Evolutionary conservation across 2,888 invertebrate species (phyloP).

Genomic region (Bimastos eiseni): DNA sequence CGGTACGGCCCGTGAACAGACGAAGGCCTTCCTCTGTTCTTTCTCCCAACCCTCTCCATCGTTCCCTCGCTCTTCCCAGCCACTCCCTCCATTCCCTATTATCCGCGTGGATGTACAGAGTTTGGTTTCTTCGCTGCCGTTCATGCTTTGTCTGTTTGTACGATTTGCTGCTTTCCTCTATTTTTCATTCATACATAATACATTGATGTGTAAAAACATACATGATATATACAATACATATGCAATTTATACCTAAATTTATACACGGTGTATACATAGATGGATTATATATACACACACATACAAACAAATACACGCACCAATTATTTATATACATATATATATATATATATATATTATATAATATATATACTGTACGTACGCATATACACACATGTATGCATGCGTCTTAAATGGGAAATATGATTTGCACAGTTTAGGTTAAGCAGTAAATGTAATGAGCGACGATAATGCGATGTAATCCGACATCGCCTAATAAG

Average conservation of each 20-base stretch:
- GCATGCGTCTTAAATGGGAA: not conserved
- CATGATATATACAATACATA: not conserved
- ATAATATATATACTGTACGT: no score
- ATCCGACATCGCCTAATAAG: not conserved
- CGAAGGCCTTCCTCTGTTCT: not conserved
- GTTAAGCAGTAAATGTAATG: not conserved
- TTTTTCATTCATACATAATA: not conserved
- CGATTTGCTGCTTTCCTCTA: no score
- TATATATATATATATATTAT: no score
- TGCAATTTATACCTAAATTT: not conserved
- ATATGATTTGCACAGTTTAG: not conserved
- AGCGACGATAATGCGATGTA: not conserved
- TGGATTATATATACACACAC: no score
- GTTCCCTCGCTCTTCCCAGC: not conserved
- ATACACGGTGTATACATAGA: not conserved
- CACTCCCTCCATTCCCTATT: not conserved
- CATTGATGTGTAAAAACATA: not conserved
- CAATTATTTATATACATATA: no score
- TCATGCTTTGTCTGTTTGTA: no score
- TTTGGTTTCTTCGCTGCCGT: no score
- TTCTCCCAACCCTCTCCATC: not conserved
- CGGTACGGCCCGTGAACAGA: not conserved
- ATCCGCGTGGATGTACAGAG: no score
- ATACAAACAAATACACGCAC: no score
- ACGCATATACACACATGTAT: not conserved